A percentile compares a stretch with the other conserved stretches of the same genome.
These are phyloP conservation scores for Philantomba maxwellii DNA, from an alignment of 2,113 vertebrate genomes.

Conservation along the genomic window DNA sequence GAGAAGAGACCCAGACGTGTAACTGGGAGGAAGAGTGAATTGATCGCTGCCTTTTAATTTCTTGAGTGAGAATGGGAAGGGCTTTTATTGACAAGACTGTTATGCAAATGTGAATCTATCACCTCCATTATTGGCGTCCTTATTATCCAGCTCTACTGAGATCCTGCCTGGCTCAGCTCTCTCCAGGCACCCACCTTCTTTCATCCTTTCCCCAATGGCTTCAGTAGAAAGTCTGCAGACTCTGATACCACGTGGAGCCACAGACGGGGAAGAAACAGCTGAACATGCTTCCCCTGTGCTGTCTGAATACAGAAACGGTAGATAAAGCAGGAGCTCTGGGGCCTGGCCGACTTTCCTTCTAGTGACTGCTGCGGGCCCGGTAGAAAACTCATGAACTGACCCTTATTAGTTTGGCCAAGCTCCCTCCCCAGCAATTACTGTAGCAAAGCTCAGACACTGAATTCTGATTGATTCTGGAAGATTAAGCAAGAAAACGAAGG, in stretches of 20 bases:
- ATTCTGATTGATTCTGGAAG: conserved; percentile 57
- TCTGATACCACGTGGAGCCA: neutral
- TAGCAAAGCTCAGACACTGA: conserved; percentile 34
- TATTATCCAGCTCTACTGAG: conserved; percentile 16
- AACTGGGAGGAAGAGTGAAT: neutral
- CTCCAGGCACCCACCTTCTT: neutral
- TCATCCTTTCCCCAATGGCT: neutral
- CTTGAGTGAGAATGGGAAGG: conserved; percentile 12
- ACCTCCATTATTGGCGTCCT: conserved; percentile 19
- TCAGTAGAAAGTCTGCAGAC: neutral
- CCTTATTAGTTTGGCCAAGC: neutral
- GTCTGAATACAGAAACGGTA: neutral
- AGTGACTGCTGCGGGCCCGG: neutral
- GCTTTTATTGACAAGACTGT: conserved; percentile 44
- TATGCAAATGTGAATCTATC: conserved; percentile 41
- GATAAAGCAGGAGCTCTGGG: neutral
- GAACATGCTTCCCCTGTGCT: neutral
- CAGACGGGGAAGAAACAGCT: neutral
- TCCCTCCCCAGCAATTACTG: conserved; percentile 40
- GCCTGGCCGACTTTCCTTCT: neutral
- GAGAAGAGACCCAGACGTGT: neutral
- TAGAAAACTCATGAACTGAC: conserved; percentile 14
- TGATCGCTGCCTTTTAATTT: conserved; percentile 42
- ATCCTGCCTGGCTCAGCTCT: neutral
- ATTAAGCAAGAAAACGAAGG: conserved; percentile 54